These are phyloP conservation scores for Urosaurus nigricauda DNA, from an alignment of 2,797 vertebrate species.

Conservation along the genomic window DNA sequence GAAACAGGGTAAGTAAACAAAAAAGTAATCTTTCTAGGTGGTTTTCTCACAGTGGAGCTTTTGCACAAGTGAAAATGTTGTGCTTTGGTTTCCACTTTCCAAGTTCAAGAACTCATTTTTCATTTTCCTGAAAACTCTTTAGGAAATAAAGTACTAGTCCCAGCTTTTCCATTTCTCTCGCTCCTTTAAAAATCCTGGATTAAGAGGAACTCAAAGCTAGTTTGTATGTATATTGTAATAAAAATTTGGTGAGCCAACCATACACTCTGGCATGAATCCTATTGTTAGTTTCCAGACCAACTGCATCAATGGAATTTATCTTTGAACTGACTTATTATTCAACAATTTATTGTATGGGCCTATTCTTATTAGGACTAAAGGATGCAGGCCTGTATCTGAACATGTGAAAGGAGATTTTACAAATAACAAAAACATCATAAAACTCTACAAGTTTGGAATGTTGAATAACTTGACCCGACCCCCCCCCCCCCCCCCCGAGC, in stretches of 20 bases:
- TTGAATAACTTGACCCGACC: not conserved
- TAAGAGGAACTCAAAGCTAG: not conserved
- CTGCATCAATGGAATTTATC: too few relatives aligned
- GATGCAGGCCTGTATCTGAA: not conserved
- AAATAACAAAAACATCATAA: not conserved
- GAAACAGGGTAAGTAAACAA: too few relatives aligned
- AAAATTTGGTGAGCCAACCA: slow-evolving; percentile 4
- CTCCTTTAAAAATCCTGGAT: not conserved
- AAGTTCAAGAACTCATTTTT: not conserved
- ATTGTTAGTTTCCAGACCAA: too few relatives aligned
- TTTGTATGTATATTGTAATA: not conserved
- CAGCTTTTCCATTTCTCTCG: not conserved
- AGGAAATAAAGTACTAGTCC: not conserved
- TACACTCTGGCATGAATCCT: not conserved
- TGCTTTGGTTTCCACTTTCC: not conserved
- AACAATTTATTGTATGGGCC: too few relatives aligned
- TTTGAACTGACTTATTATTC: too few relatives aligned
- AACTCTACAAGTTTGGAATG: too few relatives aligned
- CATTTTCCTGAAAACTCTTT: not conserved
- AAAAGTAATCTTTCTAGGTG: not conserved
- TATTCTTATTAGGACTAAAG: too few relatives aligned
- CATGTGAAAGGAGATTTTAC: not conserved
- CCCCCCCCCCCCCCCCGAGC: not conserved
- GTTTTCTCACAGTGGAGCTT: not conserved
- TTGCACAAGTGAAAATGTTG: not conserved